Evolutionary conservation across 1,140 invertebrate genomes (phyloP).

Genomic region (Antheraea pernyi): DNA sequence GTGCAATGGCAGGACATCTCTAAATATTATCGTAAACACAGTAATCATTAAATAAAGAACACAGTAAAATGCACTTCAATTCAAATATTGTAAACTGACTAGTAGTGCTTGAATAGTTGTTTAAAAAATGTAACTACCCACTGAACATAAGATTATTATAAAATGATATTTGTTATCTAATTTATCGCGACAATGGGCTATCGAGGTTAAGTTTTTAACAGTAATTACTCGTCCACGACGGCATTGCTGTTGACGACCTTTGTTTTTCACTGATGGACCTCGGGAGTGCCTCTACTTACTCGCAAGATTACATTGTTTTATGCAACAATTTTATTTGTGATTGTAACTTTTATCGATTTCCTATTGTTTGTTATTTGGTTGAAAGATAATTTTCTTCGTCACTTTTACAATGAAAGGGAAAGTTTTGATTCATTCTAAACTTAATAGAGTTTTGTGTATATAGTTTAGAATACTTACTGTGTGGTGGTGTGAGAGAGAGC

Average conservation of each 20-base stretch:
- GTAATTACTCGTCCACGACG: slow-evolving; percentile 64
- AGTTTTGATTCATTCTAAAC: not conserved
- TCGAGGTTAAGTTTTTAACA: slow-evolving; percentile 55
- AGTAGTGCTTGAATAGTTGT: not conserved
- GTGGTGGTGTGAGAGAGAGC: slow-evolving; percentile 87
- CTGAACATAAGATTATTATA: not conserved
- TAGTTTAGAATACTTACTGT: slow-evolving; percentile 82
- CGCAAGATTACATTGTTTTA: not conserved
- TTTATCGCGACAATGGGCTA: slow-evolving; percentile 52
- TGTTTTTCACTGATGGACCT: slow-evolving; percentile 29
- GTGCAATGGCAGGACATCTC: not conserved
- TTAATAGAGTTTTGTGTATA: not conserved
- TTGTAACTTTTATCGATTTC: too few species aligned
- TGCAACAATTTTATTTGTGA: too few species aligned
- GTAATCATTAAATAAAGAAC: not conserved
- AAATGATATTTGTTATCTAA: not conserved
- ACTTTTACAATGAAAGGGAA: not conserved
- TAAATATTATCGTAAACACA: not conserved
- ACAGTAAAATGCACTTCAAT: not conserved
- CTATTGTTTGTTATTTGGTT: too few species aligned
- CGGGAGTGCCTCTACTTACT: not conserved
- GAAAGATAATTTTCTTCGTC: not conserved
- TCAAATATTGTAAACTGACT: not conserved
- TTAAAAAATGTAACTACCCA: not conserved
- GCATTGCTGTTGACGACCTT: slow-evolving; percentile 64